Evolutionary conservation across 2,113 vertebrate genomes (phyloP).

Genomic region (chimpanzee (Pan troglodytes)): NHGRI_mPanTro3-v2.1_pri NC_072407.2:115163501-115164000

Average conservation of each 20-base stretch:
- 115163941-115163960: constrained; percentile 1
- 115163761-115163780: not conserved
- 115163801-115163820: accelerated
- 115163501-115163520: not conserved
- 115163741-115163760: not conserved
- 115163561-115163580: not conserved
- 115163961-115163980: constrained; percentile 38
- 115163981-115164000: not conserved
- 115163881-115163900: not conserved
- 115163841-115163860: not conserved
- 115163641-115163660: no score
- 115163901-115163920: not conserved
- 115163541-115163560: not conserved
- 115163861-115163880: not conserved
- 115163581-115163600: not conserved
- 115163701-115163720: not conserved
- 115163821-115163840: not conserved
- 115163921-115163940: not conserved
- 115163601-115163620: not conserved
- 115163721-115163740: not conserved
- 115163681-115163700: not conserved
- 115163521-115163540: not conserved
- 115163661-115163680: not conserved
- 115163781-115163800: not conserved
- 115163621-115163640: not conserved